Percentiles rank a stretch among this genome's conserved stretches.
Evolutionary conservation across 2,797 vertebrate genomes (phyloP).

Genomic region (Anguilla pacifica): DNA sequence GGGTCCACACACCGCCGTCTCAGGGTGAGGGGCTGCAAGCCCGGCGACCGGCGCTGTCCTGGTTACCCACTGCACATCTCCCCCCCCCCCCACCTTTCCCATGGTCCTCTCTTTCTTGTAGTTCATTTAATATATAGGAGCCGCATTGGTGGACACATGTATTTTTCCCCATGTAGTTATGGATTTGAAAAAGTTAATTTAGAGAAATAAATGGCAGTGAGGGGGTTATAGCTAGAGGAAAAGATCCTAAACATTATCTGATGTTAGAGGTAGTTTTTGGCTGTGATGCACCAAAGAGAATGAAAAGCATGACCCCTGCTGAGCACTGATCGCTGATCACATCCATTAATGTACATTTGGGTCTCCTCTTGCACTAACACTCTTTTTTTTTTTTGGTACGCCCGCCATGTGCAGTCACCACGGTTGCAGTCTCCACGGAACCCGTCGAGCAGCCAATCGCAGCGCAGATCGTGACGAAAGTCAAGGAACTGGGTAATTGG

Average conservation of each 20-base stretch:
- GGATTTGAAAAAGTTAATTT: not conserved
- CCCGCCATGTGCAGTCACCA: conserved; percentile 51
- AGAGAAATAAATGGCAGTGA: not conserved
- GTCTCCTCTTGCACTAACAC: not conserved
- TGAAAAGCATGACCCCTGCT: not conserved
- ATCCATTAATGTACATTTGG: not conserved
- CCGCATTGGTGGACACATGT: not conserved
- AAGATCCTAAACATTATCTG: not conserved
- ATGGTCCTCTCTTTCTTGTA: not conserved
- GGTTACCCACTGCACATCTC: not conserved
- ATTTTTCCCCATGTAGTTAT: not conserved
- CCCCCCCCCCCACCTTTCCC: not conserved
- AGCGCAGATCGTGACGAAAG: conserved; percentile 87
- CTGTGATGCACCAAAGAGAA: not conserved
- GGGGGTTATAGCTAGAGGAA: not conserved
- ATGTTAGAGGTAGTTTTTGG: not conserved
- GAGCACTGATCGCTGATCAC: not conserved
- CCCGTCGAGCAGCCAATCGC: conserved; percentile 81
- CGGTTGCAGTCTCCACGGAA: conserved; percentile 81
- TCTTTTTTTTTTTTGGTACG: conserved; percentile 31
- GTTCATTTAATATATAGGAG: not conserved
- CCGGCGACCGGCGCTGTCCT: not conserved
- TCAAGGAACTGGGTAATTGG: conserved; percentile 88
- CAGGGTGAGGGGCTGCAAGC: conserved; percentile 74
- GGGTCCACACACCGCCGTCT: conserved; percentile 80